Percentiles rank a stretch among this genome's conserved stretches.
These are phyloP conservation scores for Drosophila differens DNA, from an alignment of 2,888 invertebrate species.

Conservation along the genomic window DNA sequence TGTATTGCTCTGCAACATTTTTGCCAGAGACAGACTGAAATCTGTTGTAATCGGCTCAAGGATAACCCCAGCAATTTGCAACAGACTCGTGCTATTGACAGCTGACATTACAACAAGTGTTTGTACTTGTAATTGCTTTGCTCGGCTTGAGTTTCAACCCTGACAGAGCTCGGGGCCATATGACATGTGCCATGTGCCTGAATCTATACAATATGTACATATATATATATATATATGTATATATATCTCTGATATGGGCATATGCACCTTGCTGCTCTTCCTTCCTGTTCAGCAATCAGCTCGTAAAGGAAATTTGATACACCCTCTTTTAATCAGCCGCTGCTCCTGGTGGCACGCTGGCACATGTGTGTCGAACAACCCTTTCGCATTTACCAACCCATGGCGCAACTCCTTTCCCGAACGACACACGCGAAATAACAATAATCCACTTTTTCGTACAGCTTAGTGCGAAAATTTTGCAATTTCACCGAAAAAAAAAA, in stretches of 20 bases:
- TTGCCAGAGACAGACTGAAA: constrained; percentile 4
- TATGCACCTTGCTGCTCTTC: constrained; percentile 27
- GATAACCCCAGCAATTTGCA: constrained; percentile 42
- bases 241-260: constrained; percentile 15
- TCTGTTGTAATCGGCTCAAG: constrained; percentile 17
- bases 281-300: constrained; percentile 23
- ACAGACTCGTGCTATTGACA: constrained; percentile 73
- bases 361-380: constrained; percentile 55
- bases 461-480: constrained; percentile 41
- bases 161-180: constrained; percentile 22
- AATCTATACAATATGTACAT: constrained; percentile 6
- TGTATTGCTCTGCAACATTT: constrained; percentile 9
- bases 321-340: constrained; percentile 32
- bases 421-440: constrained; percentile 24
- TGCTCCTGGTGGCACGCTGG: constrained; percentile 6
- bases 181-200: constrained; percentile 39
- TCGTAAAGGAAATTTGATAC: constrained; percentile 68
- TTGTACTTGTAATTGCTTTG: constrained; percentile 65
- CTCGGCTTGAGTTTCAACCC: constrained; percentile 57
- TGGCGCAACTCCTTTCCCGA: constrained; percentile 29
- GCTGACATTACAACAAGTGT: constrained; percentile 80
- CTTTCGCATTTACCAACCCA: constrained; percentile 29
- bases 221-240: constrained; percentile 10
- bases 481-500: constrained; percentile 42
- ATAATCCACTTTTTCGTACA: constrained; percentile 53